Conservation (phyloP, 2,888 invertebrate genomes). For the Dusona sp. region DNA sequence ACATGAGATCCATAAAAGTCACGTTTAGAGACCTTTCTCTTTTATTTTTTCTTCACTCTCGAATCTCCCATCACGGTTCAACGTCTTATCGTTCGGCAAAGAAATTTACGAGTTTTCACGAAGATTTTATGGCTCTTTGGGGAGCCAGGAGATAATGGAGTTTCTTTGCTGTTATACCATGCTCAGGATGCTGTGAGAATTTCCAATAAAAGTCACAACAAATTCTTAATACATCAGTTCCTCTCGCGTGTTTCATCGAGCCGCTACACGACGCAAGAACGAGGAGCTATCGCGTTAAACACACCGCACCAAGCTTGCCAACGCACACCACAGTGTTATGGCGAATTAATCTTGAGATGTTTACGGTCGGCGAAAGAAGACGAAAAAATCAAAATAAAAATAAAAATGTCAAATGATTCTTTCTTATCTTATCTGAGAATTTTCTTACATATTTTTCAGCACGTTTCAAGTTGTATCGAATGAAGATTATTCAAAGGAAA, state of each 20-base stretch:
- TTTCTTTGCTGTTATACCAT: constrained; percentile 22
- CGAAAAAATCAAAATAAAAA: not conserved
- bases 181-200: constrained; percentile 51
- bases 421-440: not conserved
- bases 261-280: constrained; percentile 21
- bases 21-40: constrained; percentile 36
- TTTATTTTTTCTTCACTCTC: constrained; percentile 31
- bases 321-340: not conserved
- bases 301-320: constrained; percentile 17
- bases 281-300: constrained; percentile 29
- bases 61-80: constrained; percentile 28
- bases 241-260: constrained; percentile 38
- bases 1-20: constrained; percentile 58
- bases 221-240: constrained; percentile 66
- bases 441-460: constrained; percentile 10
- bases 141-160: constrained; percentile 49
- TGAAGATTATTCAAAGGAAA: not conserved
- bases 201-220: constrained; percentile 67
- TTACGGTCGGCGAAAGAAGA: not conserved
- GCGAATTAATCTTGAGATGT: constrained; percentile 10
- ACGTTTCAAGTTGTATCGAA: not conserved
- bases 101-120: constrained; percentile 67
- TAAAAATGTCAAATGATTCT: not conserved
- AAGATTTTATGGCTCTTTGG: constrained; percentile 58
- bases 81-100: constrained; percentile 54